Evolutionary conservation across 2,113 vertebrate species (phyloP), one percentile per base, ranked within the genome.

Genomic region (Brienomyrus brachyistius): DNA sequence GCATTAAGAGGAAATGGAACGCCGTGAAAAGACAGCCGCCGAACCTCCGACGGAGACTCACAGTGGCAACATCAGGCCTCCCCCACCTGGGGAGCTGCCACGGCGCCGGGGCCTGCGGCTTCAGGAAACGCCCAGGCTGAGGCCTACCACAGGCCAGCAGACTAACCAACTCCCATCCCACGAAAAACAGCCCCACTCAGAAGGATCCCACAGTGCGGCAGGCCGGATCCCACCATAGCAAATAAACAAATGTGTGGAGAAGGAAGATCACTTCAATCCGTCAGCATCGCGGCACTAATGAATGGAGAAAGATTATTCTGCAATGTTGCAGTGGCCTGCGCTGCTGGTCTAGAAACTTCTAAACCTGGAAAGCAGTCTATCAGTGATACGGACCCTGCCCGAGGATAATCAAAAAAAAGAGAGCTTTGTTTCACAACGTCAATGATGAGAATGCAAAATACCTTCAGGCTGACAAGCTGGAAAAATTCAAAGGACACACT

Each of bases 101-200:
- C 86, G 5, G 21, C 6, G 5, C 70, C 74, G 15, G 62, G 89
- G 48, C 50, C 50, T 52, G 31, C 11, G 66, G 70, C 35, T 47
- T 31, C 66, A 54, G 51, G 88, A 89, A 40, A 89, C 31, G 51
- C 70, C 88, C 52, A 54, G 88, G 88, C 35, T 89, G 51, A 56
- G 77, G 88, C 51, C 17, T 83, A 56, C 74, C 74, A 56, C 88
- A 82, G 23, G 88, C 48, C 74, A 40, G 15, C 31, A 83, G 50
- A n/a, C 66, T 83, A 80, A 80, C 88, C 70, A 89, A 45, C 47
- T 51, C 15, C 47, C 66, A 74, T 74, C 62, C 47, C 70, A 54
- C 27, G 15, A 52, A 88, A 77, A 40, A n/a, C 50, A 89, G 40
- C 74, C 59, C 77, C 35, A 47, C 88, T 88, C 23, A 62, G 31